Percentiles rank a stretch among this genome's conserved stretches.
These are phyloP conservation scores for Odontocolon sp. DNA, from an alignment of 2,888 invertebrate genomes.

Conservation along the genomic window DNA sequence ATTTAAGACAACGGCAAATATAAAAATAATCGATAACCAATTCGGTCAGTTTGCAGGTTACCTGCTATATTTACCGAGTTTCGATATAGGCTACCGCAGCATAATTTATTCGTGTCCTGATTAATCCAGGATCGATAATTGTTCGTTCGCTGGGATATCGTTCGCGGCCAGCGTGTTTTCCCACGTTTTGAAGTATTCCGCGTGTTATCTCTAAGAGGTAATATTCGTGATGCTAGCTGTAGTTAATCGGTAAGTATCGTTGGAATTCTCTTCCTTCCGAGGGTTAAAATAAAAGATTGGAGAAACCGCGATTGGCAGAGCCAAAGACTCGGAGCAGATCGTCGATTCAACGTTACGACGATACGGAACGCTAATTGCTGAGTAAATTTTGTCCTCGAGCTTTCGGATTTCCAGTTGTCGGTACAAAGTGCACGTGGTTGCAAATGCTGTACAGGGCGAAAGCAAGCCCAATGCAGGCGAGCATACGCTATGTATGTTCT, in stretches of 20 bases:
- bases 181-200: conserved; percentile 50
- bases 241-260: conserved; percentile 10
- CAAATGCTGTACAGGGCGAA: no score
- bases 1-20: no score
- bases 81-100: neutral
- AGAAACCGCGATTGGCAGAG: conserved; percentile 11
- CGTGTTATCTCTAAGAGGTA: conserved; percentile 47
- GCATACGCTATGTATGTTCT: conserved; percentile 12
- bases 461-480: no score
- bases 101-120: conserved; percentile 52
- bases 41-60: neutral
- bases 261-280: conserved; percentile 30
- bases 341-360: conserved; percentile 67
- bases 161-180: conserved; percentile 50
- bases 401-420: conserved; percentile 72
- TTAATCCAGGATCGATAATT: conserved; percentile 57
- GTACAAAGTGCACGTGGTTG: conserved; percentile 33
- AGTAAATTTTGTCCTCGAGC: conserved; percentile 69
- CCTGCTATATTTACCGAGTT: neutral
- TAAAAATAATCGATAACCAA: no score
- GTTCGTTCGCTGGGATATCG: conserved; percentile 47
- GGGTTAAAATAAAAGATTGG: neutral
- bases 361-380: conserved; percentile 73
- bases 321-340: conserved; percentile 38
- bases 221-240: conserved; percentile 13